A percentile compares a stretch with the other conserved stretches of the same genome.
phyloP scores from a whole-genome alignment of 2,797 vertebrate species.

The Sylvilagus floridanus region DNA sequence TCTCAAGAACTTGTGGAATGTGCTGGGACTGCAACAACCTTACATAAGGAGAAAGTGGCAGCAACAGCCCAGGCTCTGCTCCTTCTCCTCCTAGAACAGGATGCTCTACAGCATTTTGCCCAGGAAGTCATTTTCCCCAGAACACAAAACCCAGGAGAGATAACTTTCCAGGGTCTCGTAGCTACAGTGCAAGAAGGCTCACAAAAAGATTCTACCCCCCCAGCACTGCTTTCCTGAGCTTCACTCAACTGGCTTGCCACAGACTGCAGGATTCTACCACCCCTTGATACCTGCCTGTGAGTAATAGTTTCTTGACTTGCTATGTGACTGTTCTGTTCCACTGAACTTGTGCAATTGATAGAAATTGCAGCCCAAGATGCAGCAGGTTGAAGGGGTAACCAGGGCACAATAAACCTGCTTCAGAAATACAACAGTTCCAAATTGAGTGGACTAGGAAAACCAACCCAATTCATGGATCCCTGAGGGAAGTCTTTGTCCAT shows the following conservation, averaged over 20 bases:
- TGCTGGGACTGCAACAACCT: background rate
- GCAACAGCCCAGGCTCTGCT: background rate
- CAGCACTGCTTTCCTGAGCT: background rate
- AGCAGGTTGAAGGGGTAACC: background rate
- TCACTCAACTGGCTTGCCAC: background rate
- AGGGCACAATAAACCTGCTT: background rate
- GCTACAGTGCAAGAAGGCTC: background rate
- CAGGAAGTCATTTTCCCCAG: background rate
- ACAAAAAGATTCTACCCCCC: background rate
- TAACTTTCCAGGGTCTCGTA: background rate
- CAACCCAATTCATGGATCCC: background rate
- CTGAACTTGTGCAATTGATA: background rate
- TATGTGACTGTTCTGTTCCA: background rate
- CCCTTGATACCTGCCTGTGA: background rate
- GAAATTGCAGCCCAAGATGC: background rate
- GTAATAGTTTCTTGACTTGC: background rate
- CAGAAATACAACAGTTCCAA: background rate
- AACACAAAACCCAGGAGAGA: background rate
- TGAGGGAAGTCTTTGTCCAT: background rate
- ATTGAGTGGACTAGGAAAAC: background rate
- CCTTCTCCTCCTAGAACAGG: background rate
- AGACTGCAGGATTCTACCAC: background rate
- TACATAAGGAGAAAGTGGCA: background rate
- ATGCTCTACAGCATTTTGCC: background rate
- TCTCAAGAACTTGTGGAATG: background rate